Percentiles rank a stretch among this genome's conserved stretches.
Conservation (phyloP, 2,113 vertebrate species). For the Charadrius vociferus region DNA sequence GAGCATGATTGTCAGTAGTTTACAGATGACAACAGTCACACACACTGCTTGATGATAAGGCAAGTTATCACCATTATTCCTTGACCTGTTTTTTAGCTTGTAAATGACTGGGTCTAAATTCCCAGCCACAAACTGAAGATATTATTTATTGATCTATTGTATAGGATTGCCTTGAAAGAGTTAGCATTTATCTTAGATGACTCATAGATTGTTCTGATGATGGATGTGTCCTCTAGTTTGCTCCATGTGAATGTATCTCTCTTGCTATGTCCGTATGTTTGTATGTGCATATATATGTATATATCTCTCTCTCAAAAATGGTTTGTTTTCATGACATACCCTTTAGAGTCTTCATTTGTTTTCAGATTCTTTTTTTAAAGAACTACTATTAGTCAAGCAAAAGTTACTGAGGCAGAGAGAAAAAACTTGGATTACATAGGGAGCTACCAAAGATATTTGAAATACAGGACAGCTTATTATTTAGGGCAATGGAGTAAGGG, state of each 20-base stretch:
- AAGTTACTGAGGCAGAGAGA: neutral
- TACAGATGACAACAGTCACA: neutral
- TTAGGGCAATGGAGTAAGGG: neutral
- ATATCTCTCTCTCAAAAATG: neutral
- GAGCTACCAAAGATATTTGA: neutral
- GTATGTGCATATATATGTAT: neutral
- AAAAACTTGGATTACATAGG: neutral
- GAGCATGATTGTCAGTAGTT: neutral
- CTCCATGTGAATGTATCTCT: neutral
- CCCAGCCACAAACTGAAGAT: constrained; percentile 12
- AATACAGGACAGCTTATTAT: neutral
- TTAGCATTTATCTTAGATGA: constrained; percentile 21
- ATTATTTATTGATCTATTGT: constrained; percentile 39
- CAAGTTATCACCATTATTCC: constrained; percentile 13
- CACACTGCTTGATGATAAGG: neutral
- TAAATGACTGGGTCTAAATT: neutral
- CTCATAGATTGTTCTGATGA: neutral
- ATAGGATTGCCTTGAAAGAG: constrained; percentile 30
- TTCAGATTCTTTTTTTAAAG: neutral
- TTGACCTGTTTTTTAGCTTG: constrained; percentile 32
- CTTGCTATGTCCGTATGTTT: neutral
- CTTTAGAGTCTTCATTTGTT: neutral
- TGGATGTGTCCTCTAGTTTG: neutral
- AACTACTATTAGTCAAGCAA: neutral
- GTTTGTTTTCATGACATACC: neutral